Base-by-base conservation (phyloP, 2,888 invertebrate genomes). In the Myopa tessellatipennis region DNA sequence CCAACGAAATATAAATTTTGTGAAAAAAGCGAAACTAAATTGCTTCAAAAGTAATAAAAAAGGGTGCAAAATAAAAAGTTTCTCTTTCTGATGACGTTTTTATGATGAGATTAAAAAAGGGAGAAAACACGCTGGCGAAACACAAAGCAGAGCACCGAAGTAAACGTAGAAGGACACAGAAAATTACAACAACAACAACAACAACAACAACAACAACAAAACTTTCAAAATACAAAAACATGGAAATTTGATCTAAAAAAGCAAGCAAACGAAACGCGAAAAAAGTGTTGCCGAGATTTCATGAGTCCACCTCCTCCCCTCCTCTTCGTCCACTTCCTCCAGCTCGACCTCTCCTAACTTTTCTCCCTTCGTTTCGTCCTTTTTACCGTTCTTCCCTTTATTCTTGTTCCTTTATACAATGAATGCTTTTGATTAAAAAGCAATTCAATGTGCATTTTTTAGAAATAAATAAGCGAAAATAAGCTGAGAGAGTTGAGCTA, bases 51-150 rank as follows among this genome's bases (percentile, higher is more conserved):
- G 5, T 8, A 65, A 65, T 12, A 65, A 60, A 58, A 78, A 65
- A 75, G 68, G 71, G 61, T 10, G 12, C 34, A 72, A 45, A 75
- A 74, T 55, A 50, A 63, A 74, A 79, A 82, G 79, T 81, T 78
- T 79, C 45, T 45, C 79, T 80, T 81, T 80, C 79, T 78, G 82
- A 80, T 82, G 82, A 82, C 82, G 81, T 81, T 82, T 82, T 82
- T 81, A 82, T 81, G 82, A 82, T 80, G 80, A 80, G 80, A 60
- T 78, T 78, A 71, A 72, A 63, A 71, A 38, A 55, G 12, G 58
- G 69, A 6, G 50, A 65, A 61, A 50, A 52, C 7, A 50, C 12
- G 36, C 65, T 12, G 70, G 52, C 6, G 34, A 69, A 26, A 36
- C 36, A 70, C 36, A 50, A 18, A n/a, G 60, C 55, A 71, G 12